These are phyloP conservation scores for Nasonia giraulti DNA, from an alignment of 1,140 invertebrate species.

Conservation along the genomic window DNA sequence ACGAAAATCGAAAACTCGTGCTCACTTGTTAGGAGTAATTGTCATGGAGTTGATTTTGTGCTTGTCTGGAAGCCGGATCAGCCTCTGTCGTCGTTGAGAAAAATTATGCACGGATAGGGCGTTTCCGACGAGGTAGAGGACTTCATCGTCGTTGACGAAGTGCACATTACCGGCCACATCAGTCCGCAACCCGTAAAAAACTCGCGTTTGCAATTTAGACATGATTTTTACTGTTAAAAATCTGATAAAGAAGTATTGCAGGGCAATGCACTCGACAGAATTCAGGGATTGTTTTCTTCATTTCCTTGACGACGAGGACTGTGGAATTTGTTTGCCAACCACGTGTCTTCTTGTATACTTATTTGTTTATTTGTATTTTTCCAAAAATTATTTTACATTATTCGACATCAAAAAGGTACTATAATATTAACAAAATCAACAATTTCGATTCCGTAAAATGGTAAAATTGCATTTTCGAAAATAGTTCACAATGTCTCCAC, in stretches of 20 bases:
- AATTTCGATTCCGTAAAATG: too few relatives aligned
- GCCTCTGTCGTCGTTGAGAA: conserved; percentile 66
- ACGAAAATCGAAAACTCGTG: conserved; percentile 42
- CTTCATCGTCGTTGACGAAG: conserved; percentile 79
- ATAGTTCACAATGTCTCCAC: too few relatives aligned
- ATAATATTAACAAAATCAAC: too few relatives aligned
- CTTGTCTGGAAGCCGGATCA: conserved; percentile 73
- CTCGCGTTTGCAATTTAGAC: conserved; percentile 68
- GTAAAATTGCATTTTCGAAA: too few relatives aligned
- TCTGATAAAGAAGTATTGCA: neutral
- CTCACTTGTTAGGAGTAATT: conserved; percentile 80
- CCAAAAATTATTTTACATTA: too few relatives aligned
- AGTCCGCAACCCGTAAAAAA: conserved; percentile 78
- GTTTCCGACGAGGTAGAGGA: conserved; percentile 81
- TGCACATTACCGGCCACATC: conserved; percentile 78
- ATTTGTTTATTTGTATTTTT: too few relatives aligned
- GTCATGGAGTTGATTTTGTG: conserved; percentile 75
- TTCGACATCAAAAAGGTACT: too few relatives aligned
- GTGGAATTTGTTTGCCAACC: neutral
- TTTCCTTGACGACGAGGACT: conserved; percentile 47
- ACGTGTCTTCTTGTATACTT: neutral
- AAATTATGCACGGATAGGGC: conserved; percentile 80
- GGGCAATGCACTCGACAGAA: neutral
- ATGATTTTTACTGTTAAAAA: conserved; percentile 18
- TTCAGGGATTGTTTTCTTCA: conserved; percentile 41